phyloP scores from a whole-genome alignment of 2,888 invertebrate genomes.

The Andrena hattorfiana region DNA sequence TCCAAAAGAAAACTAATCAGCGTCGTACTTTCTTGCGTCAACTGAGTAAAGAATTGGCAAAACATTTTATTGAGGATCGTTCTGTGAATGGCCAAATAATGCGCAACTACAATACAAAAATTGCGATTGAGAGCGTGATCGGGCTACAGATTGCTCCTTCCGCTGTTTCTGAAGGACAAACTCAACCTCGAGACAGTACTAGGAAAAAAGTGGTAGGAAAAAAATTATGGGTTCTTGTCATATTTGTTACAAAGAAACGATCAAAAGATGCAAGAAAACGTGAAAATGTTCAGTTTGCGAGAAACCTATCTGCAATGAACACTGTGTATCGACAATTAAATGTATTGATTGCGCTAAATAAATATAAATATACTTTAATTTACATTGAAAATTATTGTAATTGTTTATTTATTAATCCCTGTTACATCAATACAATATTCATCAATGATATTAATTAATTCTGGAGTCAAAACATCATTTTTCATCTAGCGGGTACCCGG shows the following conservation, averaged over 20 bases:
- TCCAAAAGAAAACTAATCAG: constrained; percentile 52
- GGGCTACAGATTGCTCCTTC: not conserved
- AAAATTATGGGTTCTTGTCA: constrained; percentile 41
- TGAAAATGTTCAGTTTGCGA: constrained; percentile 19
- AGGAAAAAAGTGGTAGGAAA: no score
- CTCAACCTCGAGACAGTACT: constrained; percentile 18
- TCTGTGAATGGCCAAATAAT: constrained; percentile 49
- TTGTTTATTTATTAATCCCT: not conserved
- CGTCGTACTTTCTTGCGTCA: constrained; percentile 22
- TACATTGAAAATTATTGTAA: not conserved
- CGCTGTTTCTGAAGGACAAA: not conserved
- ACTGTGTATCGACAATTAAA: not conserved
- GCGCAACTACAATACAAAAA: constrained; percentile 37
- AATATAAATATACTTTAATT: not conserved
- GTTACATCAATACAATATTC: not conserved
- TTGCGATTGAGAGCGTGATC: constrained; percentile 51
- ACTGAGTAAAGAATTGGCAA: constrained; percentile 60
- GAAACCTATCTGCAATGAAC: not conserved
- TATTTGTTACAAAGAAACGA: constrained; percentile 35
- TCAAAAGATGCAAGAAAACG: constrained; percentile 51
- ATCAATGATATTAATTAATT: not conserved
- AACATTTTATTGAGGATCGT: constrained; percentile 59
- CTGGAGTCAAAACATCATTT: not conserved
- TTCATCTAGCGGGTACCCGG: not conserved
- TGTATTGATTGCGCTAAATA: not conserved